Evolutionary conservation across 2,797 vertebrate genomes (phyloP).

Genomic region (Buphagus erythrorhynchus): DNA sequence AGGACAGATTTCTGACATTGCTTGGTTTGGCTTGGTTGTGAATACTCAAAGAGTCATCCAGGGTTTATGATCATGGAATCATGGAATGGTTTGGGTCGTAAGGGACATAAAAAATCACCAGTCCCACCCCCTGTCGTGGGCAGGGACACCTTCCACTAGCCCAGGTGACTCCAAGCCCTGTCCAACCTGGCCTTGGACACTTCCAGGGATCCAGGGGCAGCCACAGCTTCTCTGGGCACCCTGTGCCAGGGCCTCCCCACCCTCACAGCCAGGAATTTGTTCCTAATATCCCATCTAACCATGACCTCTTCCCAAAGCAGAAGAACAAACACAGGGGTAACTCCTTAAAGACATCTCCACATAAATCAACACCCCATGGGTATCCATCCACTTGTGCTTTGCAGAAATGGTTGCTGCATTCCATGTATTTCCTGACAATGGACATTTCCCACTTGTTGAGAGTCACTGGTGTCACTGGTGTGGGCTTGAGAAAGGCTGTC

Average conservation of each 20-base stretch:
- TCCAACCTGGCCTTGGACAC: accelerated
- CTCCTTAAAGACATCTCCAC: background rate
- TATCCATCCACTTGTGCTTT: background rate
- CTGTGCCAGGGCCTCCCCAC: accelerated
- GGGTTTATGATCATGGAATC: background rate
- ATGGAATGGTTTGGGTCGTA: background rate
- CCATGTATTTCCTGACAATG: accelerated
- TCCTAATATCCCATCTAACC: background rate
- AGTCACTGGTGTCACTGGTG: background rate
- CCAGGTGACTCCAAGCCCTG: accelerated
- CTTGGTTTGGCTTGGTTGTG: accelerated
- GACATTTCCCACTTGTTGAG: background rate
- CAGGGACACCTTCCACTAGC: accelerated
- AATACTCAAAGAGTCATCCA: background rate
- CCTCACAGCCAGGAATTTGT: background rate
- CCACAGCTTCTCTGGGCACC: background rate
- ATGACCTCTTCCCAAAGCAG: background rate
- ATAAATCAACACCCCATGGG: background rate
- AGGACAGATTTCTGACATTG: background rate
- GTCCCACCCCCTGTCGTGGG: accelerated
- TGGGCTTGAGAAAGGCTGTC: background rate
- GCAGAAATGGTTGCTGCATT: background rate
- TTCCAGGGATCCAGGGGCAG: background rate
- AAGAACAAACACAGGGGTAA: background rate
- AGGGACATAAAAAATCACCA: accelerated